Base-by-base conservation (phyloP, 2,797 vertebrate species). In the Chelon auratus region DNA sequence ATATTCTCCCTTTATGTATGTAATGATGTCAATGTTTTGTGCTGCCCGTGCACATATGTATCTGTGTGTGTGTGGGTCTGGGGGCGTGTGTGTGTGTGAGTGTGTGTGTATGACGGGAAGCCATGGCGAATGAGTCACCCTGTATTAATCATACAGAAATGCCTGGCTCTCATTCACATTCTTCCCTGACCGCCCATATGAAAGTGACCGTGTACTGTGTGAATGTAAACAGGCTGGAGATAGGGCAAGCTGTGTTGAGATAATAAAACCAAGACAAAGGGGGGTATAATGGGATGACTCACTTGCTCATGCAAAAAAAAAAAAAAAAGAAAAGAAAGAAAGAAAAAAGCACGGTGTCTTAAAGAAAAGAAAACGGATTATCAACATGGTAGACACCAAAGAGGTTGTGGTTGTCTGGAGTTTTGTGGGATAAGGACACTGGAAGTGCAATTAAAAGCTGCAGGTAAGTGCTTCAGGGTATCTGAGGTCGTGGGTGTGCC, bases 391-490 rank as follows among this genome's bases (percentile, higher is more conserved):
- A 61, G 78, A 72, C 78, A 69, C 77, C 78, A 69, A 40, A 69
- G 81, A 84, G 50, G 54, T 61, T 50, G 87, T 83, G 84, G 81
- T 86, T 75, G 81, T 84, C 42, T 73, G 74, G 68, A 71, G 77
- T 77, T 87, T 77, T 72, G 80, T 70, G 40, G 62, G 87, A 75
- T 58, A 75, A 72, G 55, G 83, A 87, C 68, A 77, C 72, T 87
- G 70, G 77, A 81, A 85, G 74, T 59, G 76, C 69, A 89, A 87
- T 85, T 80, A 83, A 80, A 78, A 83, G 65, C 65, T 77, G 80
- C 75, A 89, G 85, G 84, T 84, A 82, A 72, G 55, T 75, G 13
- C 64, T 86, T 24, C 17, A 67, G 68, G 81, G 70, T 48, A 56
- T 75, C 59, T 30, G 54, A 70, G 76, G 63, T 39, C 18, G 42